Base-by-base conservation (phyloP, 2,797 vertebrate genomes). In the Cossypha caffra region DNA sequence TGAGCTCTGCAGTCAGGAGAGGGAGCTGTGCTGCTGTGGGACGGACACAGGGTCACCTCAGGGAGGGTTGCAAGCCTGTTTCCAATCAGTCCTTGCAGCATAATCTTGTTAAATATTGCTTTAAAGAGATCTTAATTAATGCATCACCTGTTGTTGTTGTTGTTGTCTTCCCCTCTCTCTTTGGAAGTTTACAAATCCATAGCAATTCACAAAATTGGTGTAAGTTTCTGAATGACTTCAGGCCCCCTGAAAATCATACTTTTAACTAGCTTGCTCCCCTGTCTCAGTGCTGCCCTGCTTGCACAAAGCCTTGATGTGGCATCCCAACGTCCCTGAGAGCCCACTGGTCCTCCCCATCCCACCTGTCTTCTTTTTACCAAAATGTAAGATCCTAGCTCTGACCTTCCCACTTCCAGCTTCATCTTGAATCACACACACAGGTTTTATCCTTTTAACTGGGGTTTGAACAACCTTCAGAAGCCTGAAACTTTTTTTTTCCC, bases 21-120 rank as follows among this genome's bases (percentile, higher is more conserved):
- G 91, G 95, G 96, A 96, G 93, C 92, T 91, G 67, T 64, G 84
- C 71, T 57, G 67, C 95, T 61, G 80, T 6, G 7, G 45, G 73
- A 95, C 0, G 0, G 43, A 48, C 74, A 19, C 29, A 24, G 1
- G 0, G 45, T 11, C 52, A 26, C 45, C 16, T 5, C 42, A 0
- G 33, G 15, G 3, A 57, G 26, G 18, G 11, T 0, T 33, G 28
- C 16, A 38, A 54, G 4, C 57, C 37, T 21, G 10, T 8, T 38
- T 37, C 31, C 10, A 2, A 4, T 3, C 16, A 26, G 50, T 15
- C 9, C 26, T 58, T 66, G 26, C 26, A 54, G 29, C 6, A 6
- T 12, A n/a, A 26, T 1, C 1, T 26, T n/a, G 51, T 83, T 23
- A 86, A 80, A 55, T 10, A 21, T 0, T 23, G 10, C 19, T 61